These are phyloP conservation scores for Ceyx margarethae DNA, from an alignment of 2,113 vertebrate species.

Conservation along the genomic window DNA sequence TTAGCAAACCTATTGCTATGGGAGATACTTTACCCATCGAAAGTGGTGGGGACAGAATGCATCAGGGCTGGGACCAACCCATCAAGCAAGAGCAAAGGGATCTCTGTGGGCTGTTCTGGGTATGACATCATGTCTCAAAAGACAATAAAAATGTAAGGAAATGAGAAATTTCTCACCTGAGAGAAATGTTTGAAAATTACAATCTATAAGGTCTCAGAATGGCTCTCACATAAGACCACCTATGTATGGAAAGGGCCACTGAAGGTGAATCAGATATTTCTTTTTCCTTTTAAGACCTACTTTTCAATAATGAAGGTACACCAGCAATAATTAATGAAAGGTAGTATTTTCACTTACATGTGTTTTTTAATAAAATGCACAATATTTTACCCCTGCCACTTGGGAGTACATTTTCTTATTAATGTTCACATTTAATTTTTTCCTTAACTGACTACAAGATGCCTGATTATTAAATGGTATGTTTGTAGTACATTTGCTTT, in stretches of 20 bases:
- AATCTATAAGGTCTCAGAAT: not conserved
- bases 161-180: not conserved
- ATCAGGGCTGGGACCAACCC: not conserved
- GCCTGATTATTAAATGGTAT: not conserved
- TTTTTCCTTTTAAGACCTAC: not conserved
- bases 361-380: not conserved
- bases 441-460: not conserved
- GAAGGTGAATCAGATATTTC: not conserved
- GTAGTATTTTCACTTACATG: not conserved
- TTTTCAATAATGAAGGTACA: not conserved
- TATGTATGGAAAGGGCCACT: not conserved
- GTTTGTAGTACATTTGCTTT: not conserved
- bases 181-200: not conserved
- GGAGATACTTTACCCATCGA: not conserved
- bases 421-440: not conserved
- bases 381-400: not conserved
- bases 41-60: not conserved
- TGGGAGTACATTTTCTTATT: not conserved
- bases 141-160: not conserved
- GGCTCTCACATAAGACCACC: not conserved
- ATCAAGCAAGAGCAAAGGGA: not conserved
- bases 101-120: not conserved
- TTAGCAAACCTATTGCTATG: not conserved
- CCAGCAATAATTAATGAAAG: not conserved
- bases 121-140: not conserved